phyloP scores from a whole-genome alignment of 2,113 vertebrate species.

The Phoenicopterus ruber region DNA sequence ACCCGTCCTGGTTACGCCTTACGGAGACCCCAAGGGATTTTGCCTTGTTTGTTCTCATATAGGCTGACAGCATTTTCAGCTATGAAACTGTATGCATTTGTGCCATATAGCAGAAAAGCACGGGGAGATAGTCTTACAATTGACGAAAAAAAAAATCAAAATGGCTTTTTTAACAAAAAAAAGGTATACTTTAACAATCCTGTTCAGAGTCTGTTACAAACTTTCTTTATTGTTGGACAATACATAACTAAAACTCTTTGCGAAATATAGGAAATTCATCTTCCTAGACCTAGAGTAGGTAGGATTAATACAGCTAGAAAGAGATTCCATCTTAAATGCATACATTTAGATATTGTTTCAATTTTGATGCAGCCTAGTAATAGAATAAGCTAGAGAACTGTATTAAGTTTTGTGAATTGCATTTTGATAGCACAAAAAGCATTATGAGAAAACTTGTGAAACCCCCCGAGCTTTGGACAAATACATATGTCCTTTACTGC shows the following conservation, averaged over 20 bases:
- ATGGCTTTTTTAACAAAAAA: background rate
- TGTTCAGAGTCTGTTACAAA: background rate
- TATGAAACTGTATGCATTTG: background rate
- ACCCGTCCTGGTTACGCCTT: background rate
- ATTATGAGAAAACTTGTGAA: background rate
- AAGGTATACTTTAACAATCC: background rate
- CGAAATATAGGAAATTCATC: background rate
- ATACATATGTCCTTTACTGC: background rate
- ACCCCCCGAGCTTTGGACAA: background rate
- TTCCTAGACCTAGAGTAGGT: background rate
- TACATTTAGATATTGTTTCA: background rate
- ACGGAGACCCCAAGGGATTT: background rate
- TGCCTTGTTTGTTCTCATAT: background rate
- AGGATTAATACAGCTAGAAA: background rate
- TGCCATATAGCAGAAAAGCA: background rate
- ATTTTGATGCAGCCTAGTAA: background rate
- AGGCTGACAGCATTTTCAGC: background rate
- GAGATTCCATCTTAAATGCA: background rate
- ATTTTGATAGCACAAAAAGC: background rate
- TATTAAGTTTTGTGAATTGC: background rate
- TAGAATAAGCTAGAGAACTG: background rate
- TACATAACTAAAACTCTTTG: background rate
- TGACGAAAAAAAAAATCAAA: too few relatives aligned
- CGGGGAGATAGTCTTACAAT: rapidly evolving
- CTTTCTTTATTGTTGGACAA: background rate